Base-by-base conservation (phyloP, 2,113 vertebrate genomes). In the Phoxinus phoxinus region DNA sequence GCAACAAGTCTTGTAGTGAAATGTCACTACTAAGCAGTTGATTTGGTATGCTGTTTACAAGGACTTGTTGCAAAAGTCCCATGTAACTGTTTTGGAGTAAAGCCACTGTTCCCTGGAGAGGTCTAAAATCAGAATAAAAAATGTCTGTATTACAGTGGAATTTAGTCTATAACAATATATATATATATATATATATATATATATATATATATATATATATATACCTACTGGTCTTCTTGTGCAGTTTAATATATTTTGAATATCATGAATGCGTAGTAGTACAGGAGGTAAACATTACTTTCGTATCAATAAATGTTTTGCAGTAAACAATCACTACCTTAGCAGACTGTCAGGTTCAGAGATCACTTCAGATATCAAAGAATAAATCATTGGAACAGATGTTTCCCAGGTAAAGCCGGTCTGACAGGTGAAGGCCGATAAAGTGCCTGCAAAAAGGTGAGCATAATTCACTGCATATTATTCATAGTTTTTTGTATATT, bases 101-200 rank as follows among this genome's bases (percentile, higher is more conserved):
- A 84, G 71, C 86, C 41, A 91, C 85, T 63, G 89, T 86, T 86
- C 94, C 94, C 85, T 92, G 92, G 77, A 95, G 90, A 69, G 1
- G 87, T 56, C 87, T 88, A 82, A 41, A 65, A 10, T 35, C 37
- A 61, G 4, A 21, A 41, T 3, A 84, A 41, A 65, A 65, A 81
- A 72, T 56, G 51, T 56, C 51, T 7, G 51, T 56, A 56, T 56
- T 56, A 56, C 19, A 32, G 61, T 6, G 1, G 10, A 17, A 19
- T 58, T 58, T 11, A 72, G 75, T 58, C 2, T 77, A n/a, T 58
- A 7, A 58, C 11, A 37, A 53, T 13, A 77, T 23, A 35, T 56
- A 9, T 6, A 51, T 21, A 53, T 23, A 56, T 71, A 41, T 12
- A 23, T 78, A 6, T 53, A 30, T 51, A 30, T n/a, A n/a, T n/a